phyloP scores from a whole-genome alignment of 1,140 invertebrate genomes.

The Arion vulgaris region DNA sequence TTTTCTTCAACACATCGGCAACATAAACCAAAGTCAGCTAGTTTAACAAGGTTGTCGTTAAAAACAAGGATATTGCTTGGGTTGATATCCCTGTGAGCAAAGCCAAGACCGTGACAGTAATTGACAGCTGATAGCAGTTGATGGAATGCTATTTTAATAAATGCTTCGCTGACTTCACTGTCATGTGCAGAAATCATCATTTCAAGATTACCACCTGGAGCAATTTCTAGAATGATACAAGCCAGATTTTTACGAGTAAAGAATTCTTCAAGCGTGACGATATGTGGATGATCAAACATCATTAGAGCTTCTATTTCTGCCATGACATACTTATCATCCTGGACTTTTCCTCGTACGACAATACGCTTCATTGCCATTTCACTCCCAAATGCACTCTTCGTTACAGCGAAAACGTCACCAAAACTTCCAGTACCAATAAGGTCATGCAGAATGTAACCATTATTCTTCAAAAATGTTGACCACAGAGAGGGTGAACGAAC shows the following conservation, averaged over 20 bases:
- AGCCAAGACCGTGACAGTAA: constrained; percentile 47
- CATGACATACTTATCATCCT: constrained; percentile 49
- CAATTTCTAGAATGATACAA: constrained; percentile 57
- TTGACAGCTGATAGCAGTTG: constrained; percentile 50
- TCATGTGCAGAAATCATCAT: constrained; percentile 14
- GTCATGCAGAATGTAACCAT: constrained; percentile 43
- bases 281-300: constrained; percentile 44
- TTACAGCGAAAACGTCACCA: constrained; percentile 53
- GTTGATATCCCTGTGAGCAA: constrained; percentile 57
- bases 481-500: constrained; percentile 25
- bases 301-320: constrained; percentile 51
- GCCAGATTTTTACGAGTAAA: constrained; percentile 34
- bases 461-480: constrained; percentile 26
- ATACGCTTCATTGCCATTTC: constrained; percentile 52
- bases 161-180: background rate
- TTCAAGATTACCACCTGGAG: constrained; percentile 51
- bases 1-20: constrained; percentile 42
- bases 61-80: constrained; percentile 55
- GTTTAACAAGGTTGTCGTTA: constrained; percentile 40
- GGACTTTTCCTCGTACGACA: constrained; percentile 39
- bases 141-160: constrained; percentile 33
- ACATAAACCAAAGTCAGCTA: constrained; percentile 57
- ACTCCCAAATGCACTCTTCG: background rate
- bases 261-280: constrained; percentile 49
- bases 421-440: constrained; percentile 55